phyloP scores from a whole-genome alignment of 1,140 invertebrate genomes.

The Aethina tumida region DNA sequence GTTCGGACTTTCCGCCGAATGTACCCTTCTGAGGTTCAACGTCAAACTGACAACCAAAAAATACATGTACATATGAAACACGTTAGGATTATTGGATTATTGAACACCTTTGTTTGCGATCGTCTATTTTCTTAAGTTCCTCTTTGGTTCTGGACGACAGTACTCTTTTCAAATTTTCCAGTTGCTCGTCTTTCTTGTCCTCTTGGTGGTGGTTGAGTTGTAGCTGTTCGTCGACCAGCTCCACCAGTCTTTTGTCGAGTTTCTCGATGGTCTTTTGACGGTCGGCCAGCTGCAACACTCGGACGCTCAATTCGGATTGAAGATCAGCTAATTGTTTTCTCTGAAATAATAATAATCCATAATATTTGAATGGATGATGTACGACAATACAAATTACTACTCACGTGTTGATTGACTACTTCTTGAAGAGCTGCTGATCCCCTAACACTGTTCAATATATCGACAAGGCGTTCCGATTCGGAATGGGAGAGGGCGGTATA shows the following conservation, averaged over 20 bases:
- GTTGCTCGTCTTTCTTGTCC: constrained; percentile 15
- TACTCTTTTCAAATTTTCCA: constrained; percentile 37
- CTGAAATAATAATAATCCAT: constrained; percentile 17
- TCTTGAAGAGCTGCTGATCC: constrained; percentile 47
- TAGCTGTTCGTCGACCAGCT: constrained; percentile 40
- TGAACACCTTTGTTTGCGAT: constrained; percentile 38
- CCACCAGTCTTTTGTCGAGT: constrained; percentile 51
- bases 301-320: constrained; percentile 50
- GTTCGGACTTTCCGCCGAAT: constrained; percentile 27
- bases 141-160: constrained; percentile 41
- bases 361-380: neutral
- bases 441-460: constrained; percentile 35
- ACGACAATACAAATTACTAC: constrained; percentile 22
- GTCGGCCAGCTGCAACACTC: constrained; percentile 49
- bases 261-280: constrained; percentile 49
- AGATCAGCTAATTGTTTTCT: constrained; percentile 49
- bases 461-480: constrained; percentile 30
- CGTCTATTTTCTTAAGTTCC: constrained; percentile 36
- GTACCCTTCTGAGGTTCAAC: constrained; percentile 33
- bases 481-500: constrained; percentile 22
- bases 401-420: constrained; percentile 53
- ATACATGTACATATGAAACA: neutral
- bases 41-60: constrained; percentile 28
- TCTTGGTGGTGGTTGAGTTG: constrained; percentile 22
- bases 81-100: neutral